Evolutionary conservation across 30 jellyfish, hydroid and myxozoan genomes (phyloP).

Genomic region (Pelagia noctiluca): DNA sequence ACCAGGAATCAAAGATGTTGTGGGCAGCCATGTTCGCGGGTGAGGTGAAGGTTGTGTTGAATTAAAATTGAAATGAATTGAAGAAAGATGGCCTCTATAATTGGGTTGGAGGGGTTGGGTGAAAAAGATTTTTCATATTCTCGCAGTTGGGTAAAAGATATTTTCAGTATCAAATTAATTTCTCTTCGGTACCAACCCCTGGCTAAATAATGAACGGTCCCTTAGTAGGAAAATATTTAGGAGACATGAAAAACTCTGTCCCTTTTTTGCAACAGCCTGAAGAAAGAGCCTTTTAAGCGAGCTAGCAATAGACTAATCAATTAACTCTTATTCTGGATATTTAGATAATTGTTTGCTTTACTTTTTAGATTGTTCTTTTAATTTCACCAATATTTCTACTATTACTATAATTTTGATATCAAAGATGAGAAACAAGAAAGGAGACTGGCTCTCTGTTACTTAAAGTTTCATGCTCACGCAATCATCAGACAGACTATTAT

Average conservation of each 20-base stretch:
- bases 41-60: neutral
- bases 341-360: neutral
- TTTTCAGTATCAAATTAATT: too few relatives aligned
- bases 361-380: neutral
- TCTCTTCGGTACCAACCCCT: too few relatives aligned
- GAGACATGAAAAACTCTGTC: neutral
- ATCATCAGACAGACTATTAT: too few relatives aligned
- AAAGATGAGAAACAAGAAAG: too few relatives aligned
- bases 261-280: constrained; percentile 11
- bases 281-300: constrained; percentile 12
- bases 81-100: neutral
- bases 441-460: too few relatives aligned
- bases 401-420: neutral
- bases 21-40: constrained; percentile 8
- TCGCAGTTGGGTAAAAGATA: too few relatives aligned
- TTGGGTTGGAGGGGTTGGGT: neutral
- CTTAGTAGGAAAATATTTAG: too few relatives aligned
- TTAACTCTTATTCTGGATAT: constrained; percentile 1
- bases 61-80: neutral
- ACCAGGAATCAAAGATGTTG: constrained; percentile 25
- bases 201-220: too few relatives aligned
- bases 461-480: too few relatives aligned
- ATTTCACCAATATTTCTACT: neutral
- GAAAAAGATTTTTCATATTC: neutral
- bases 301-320: constrained; percentile 16